phyloP scores from a whole-genome alignment of 2,113 vertebrate genomes.

The Pica pica region DNA sequence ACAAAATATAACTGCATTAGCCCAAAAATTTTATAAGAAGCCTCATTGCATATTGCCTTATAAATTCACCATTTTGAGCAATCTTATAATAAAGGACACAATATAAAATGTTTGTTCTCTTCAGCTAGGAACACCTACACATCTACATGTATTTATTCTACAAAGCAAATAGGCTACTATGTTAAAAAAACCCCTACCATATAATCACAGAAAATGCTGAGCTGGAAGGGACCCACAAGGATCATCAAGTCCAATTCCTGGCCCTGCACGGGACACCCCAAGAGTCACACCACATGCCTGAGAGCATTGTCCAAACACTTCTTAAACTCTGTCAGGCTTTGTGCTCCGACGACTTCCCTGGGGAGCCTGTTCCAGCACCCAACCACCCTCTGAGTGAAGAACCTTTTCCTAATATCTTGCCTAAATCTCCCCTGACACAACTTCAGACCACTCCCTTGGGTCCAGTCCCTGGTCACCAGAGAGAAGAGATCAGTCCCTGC shows the following conservation, averaged over 20 bases:
- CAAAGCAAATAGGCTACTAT: not conserved
- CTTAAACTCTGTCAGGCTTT: not conserved
- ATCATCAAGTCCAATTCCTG: not conserved
- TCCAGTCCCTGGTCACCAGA: too few species aligned
- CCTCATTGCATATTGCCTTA: not conserved
- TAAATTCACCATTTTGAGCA: not conserved
- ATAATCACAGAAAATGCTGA: not conserved
- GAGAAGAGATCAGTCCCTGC: not conserved
- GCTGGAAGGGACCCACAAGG: not conserved
- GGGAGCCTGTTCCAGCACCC: not conserved
- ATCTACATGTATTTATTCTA: not conserved
- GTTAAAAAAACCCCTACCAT: not conserved
- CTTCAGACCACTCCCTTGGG: not conserved
- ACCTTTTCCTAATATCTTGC: not conserved
- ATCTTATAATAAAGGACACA: not conserved
- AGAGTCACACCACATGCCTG: not conserved
- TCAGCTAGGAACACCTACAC: not conserved
- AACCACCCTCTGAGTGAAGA: not conserved
- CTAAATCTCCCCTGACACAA: not conserved
- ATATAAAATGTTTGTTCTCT: not conserved
- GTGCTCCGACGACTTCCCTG: not conserved
- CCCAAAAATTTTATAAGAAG: not conserved
- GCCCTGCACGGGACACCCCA: not conserved
- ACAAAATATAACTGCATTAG: not conserved
- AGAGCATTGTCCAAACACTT: not conserved